Evolutionary conservation across 2,888 invertebrate genomes (phyloP).

Genomic region (Melieria omissa): DNA sequence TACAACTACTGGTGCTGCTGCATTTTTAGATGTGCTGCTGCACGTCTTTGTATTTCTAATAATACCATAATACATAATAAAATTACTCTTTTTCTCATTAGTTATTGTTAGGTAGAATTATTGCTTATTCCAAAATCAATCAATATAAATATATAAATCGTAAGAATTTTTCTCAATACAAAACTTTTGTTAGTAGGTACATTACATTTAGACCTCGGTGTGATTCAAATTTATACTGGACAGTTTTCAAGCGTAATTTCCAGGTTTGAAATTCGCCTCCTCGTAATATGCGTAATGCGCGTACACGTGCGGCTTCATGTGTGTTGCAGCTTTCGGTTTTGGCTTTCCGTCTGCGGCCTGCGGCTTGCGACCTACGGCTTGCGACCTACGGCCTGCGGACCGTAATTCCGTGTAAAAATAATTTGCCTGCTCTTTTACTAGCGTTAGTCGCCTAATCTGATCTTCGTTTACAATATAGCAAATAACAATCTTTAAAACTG

Average conservation of each 20-base stretch:
- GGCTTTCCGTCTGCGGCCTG: too few species aligned
- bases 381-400: too few species aligned
- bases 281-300: too few species aligned
- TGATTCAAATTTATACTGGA: conserved; percentile 51
- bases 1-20: too few species aligned
- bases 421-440: background rate
- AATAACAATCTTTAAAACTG: conserved; percentile 55
- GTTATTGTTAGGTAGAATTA: conserved; percentile 54
- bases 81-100: background rate
- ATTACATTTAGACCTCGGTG: conserved; percentile 62
- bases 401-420: too few species aligned
- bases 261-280: too few species aligned
- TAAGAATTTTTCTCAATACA: conserved; percentile 58
- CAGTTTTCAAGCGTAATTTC: conserved; percentile 37
- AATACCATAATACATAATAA: too few species aligned
- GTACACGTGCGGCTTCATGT: too few species aligned
- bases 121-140: conserved; percentile 61
- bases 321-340: too few species aligned
- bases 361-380: too few species aligned
- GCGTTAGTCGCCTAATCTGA: background rate
- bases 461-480: conserved; percentile 43
- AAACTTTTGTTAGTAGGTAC: conserved; percentile 57
- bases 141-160: conserved; percentile 63
- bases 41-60: too few species aligned
- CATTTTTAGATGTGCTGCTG: too few species aligned